Conservation (phyloP, 2,113 vertebrate species). For the Monopterus albus region DNA sequence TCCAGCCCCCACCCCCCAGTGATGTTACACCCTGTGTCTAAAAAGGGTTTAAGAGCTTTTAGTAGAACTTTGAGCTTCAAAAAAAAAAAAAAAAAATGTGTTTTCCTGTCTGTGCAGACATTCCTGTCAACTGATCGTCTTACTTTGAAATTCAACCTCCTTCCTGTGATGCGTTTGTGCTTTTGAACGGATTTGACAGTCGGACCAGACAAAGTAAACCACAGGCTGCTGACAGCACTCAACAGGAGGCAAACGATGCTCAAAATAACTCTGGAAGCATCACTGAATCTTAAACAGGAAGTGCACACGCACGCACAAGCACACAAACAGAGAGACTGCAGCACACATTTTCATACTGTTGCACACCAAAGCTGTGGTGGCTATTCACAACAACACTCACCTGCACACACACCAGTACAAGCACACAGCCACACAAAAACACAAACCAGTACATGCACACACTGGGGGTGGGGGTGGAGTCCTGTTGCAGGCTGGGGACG, state of each 20-base stretch:
- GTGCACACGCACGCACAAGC: background rate
- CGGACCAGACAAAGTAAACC: background rate
- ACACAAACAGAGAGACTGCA: background rate
- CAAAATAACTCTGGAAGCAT: conserved; percentile 5
- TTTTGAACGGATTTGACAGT: background rate
- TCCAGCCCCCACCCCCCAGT: too few relatives aligned
- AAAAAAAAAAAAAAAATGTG: too few relatives aligned
- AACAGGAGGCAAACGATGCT: conserved; percentile 24
- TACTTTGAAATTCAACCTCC: background rate
- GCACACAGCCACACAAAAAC: background rate
- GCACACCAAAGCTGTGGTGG: background rate
- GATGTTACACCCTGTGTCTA: too few relatives aligned
- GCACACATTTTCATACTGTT: background rate
- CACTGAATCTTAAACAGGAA: background rate
- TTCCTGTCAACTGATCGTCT: too few relatives aligned
- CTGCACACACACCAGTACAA: background rate
- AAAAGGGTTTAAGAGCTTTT: too few relatives aligned
- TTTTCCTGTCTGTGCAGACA: too few relatives aligned
- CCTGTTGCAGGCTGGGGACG: background rate
- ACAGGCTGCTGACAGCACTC: conserved; percentile 11
- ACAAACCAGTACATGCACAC: background rate
- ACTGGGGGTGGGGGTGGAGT: background rate
- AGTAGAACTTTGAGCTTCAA: too few relatives aligned
- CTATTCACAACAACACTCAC: background rate
- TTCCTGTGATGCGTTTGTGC: background rate